Base-by-base conservation (phyloP, 1,140 invertebrate genomes). In the Orussus abietinus region DNA sequence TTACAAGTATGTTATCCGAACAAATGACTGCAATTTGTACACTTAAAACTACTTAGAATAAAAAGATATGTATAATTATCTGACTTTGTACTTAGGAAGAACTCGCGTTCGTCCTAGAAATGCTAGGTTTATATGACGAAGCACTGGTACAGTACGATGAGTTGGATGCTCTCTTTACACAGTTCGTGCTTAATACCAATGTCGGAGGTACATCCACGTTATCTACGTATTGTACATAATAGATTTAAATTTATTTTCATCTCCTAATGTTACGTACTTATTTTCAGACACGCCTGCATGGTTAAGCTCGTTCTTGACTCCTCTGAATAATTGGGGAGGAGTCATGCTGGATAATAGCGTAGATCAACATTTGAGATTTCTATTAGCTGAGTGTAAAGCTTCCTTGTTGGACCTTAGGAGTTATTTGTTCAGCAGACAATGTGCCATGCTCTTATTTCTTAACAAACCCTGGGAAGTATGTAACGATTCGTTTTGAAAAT, bases 81-180 rank as follows among this genome's bases (percentile, higher is more conserved):
- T 38, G 11, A 37, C 29, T 60, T 39, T 64, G 57, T 51, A 76
- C 78, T 18, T 78, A 96, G 84, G 94, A 97, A 75, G 90, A 97
- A 77, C 76, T 98, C 51, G 94, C 92, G 35, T 90, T 96, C 76
- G 88, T 93, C 43, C 80, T 96, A 52, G 89, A 96, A 79, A 94
- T 95, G 84, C 72, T 98, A 45, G 91, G 90, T 42, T 74, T 98
- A 33, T 84, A 89, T 67, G 92, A 96, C 55, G 94, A 98, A 75
- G 91, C 94, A 15, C 72, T 98, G 43, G 86, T 97, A 32, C 94
- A 97, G 60, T 98, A 97, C 74, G 94, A 98, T 75, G 94, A 97
- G 76, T 74, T 97, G 52, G 94, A 97, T 78, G 94, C 94, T 38
- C 78, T 97, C 34, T 97, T 98, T 70, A 93, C 93, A 7, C 93